Evolutionary conservation across 2,113 vertebrate genomes (phyloP), one percentile per base, ranked within the genome.

Genomic region (Phycodurus eques): DNA sequence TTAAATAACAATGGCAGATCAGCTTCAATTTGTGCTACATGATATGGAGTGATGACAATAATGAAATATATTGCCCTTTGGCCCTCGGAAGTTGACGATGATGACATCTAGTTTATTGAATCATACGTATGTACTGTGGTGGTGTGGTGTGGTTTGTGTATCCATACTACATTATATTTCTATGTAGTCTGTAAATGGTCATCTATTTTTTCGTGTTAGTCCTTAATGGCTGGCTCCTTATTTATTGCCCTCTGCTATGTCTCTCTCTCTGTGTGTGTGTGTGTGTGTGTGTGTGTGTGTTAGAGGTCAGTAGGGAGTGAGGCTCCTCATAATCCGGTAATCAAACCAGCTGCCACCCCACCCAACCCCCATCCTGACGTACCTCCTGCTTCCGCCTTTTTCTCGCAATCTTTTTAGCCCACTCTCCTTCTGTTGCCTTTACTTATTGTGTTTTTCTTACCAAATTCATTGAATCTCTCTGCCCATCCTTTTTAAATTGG

Each of bases 311-410:
- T 68, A 70, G 90, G 88, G 89, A 92, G 87, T 81, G 88, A 90
- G 85, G 71, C 76, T 84, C 85, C 66, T 90, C 84, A 84, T 92
- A 93, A 92, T 93, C 89, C 84, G 60, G 83, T 91, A 92, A 92
- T 92, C 89, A 91, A 92, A 91, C 90, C 91, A 92, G 91, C 92
- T 92, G 91, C 90, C 90, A 87, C 80, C 71, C 47, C 33, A 61
- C 81, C 88, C 86, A 85, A 80, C 88, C 90, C 90, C 90, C 89
- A 85, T 39, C 63, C 62, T 72, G 60, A 70, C 74, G 68, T n/a
- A 27, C 43, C 14, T 49, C 31, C 19, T 43, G 44, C 39, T 43
- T 5, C 31, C 31, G 15, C 39, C n/a, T 69, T 39, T 71, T 42
- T 60, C 22, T 63, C n/a, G 33, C 15, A 14, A 6, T 71, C 53